phyloP scores from a whole-genome alignment of 1,140 invertebrate species.

The Drosophila sulfurigaster region DNA sequence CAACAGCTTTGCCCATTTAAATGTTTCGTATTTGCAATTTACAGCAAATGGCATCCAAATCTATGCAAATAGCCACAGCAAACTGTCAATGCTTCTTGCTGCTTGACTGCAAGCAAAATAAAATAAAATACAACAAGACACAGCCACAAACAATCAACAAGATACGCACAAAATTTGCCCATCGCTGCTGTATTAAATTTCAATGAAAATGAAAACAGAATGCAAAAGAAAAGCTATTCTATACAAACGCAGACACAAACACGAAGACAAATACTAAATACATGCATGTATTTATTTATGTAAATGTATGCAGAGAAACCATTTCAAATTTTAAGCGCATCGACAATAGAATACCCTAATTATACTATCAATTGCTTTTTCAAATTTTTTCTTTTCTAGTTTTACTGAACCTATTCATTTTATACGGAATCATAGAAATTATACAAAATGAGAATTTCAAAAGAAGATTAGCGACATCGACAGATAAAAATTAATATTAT shows the following conservation, averaged over 20 bases:
- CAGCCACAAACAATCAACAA: conserved; percentile 34
- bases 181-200: conserved; percentile 65
- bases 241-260: background rate
- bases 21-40: conserved; percentile 41
- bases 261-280: background rate
- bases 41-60: conserved; percentile 37
- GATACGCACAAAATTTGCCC: conserved; percentile 44
- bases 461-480: too few relatives aligned
- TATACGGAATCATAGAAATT: too few relatives aligned
- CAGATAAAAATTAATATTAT: too few relatives aligned
- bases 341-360: conserved; percentile 21
- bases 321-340: background rate
- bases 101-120: conserved; percentile 6
- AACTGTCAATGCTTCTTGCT: conserved; percentile 18
- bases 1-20: conserved; percentile 36
- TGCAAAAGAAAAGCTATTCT: conserved; percentile 36
- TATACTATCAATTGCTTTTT: background rate
- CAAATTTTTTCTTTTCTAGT: too few relatives aligned
- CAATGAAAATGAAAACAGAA: conserved; percentile 62
- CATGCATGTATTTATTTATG: conserved; percentile 25
- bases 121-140: background rate
- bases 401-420: too few relatives aligned
- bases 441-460: too few relatives aligned
- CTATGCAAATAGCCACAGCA: conserved; percentile 49
- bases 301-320: conserved; percentile 10